phyloP scores from a whole-genome alignment of 2,113 vertebrate species.

The Spea bombifrons region DNA sequence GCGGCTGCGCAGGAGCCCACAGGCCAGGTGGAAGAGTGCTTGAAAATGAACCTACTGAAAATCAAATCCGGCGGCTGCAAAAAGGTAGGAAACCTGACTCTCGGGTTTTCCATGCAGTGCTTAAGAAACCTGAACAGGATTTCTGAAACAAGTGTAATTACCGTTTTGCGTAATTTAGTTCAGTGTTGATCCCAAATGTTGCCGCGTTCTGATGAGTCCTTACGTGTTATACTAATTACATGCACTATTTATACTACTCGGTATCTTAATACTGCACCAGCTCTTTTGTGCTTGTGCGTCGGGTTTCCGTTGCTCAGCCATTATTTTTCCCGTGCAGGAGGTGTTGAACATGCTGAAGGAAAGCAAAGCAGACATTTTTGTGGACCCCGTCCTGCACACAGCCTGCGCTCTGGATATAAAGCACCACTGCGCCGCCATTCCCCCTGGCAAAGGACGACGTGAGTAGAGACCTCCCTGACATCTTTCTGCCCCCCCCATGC shows the following conservation, averaged over 20 bases:
- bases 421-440: slow-evolving; percentile 95
- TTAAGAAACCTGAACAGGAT: no score
- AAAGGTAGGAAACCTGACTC: slow-evolving; percentile 72
- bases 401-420: slow-evolving; percentile 97
- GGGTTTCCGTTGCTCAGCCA: background rate
- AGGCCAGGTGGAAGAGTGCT: slow-evolving; percentile 94
- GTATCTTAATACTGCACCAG: no score
- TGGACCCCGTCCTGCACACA: slow-evolving; percentile 94
- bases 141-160: no score
- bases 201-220: no score
- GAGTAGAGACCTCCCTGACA: slow-evolving; percentile 60
- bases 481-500: background rate
- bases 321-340: slow-evolving; percentile 67
- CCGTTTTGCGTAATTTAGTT: no score
- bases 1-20: slow-evolving; percentile 96
- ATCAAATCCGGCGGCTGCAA: slow-evolving; percentile 87
- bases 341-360: slow-evolving; percentile 97
- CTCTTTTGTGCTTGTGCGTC: no score
- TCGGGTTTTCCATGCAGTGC: background rate
- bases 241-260: no score
- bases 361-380: slow-evolving; percentile 97
- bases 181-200: no score
- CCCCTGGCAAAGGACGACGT: slow-evolving; percentile 90
- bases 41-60: slow-evolving; percentile 94
- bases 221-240: no score